Percentiles rank a stretch among this genome's conserved stretches.
phyloP scores from a whole-genome alignment of 2,113 vertebrate species.

The Brevimyrus niger region DNA sequence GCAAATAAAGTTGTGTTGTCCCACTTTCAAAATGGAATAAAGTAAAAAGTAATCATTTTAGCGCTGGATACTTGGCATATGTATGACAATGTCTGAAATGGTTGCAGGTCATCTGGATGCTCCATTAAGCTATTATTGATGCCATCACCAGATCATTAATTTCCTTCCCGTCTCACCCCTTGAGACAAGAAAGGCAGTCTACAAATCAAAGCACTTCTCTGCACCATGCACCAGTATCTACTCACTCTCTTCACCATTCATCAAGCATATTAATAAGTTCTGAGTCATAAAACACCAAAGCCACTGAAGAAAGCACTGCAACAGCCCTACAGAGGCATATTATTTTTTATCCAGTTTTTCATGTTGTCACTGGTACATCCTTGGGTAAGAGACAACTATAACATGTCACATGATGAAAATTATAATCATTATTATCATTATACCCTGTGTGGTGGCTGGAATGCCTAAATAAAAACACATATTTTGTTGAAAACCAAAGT shows the following conservation, averaged over 20 bases:
- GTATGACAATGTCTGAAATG: background rate
- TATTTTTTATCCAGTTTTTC: background rate
- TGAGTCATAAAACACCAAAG: slow-evolving; percentile 4
- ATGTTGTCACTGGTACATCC: background rate
- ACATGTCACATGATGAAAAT: background rate
- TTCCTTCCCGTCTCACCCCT: background rate
- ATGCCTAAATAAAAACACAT: background rate
- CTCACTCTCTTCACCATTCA: background rate
- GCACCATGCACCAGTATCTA: background rate
- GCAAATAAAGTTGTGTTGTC: background rate
- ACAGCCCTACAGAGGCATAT: background rate
- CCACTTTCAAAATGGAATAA: background rate
- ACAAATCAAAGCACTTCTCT: background rate
- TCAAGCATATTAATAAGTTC: background rate
- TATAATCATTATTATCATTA: background rate
- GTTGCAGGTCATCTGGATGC: background rate
- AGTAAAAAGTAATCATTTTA: background rate
- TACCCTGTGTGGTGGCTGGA: background rate
- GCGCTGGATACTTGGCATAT: background rate
- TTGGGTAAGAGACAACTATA: background rate
- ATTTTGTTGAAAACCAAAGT: background rate
- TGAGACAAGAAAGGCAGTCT: background rate
- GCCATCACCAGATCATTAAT: slow-evolving; percentile 3
- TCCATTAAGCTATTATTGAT: background rate
- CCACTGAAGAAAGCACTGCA: background rate